phyloP scores from a whole-genome alignment of 2,888 invertebrate genomes.

The Hypercompe scribonia region DNA sequence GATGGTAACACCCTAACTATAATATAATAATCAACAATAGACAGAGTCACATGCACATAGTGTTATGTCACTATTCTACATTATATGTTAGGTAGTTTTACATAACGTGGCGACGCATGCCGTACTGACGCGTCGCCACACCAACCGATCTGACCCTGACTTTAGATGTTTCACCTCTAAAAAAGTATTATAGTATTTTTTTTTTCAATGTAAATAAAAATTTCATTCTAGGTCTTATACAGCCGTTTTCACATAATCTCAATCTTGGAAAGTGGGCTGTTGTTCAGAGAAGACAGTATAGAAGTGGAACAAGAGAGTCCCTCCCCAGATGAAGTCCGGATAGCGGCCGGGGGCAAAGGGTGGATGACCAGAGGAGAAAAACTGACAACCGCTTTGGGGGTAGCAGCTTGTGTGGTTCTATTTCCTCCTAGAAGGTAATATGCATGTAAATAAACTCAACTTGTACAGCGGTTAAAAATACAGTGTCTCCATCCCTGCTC shows the following conservation, averaged over 20 bases:
- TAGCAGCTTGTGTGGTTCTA: conserved; percentile 51
- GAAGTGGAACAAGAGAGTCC: conserved; percentile 77
- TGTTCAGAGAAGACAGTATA: conserved; percentile 79
- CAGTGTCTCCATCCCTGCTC: no score
- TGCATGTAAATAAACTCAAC: not conserved
- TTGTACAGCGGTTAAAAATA: no score
- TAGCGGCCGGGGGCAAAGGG: conserved; percentile 64
- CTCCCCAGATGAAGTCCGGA: conserved; percentile 62
- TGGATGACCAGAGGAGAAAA: conserved; percentile 75
- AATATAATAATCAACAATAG: no score
- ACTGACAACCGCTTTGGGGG: conserved; percentile 36
- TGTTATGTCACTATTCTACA: not conserved
- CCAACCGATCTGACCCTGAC: not conserved
- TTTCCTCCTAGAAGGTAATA: conserved; percentile 70
- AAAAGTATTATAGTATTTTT: not conserved
- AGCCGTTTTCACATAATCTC: conserved; percentile 68
- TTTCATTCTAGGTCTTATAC: conserved; percentile 67
- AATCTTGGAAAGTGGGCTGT: conserved; percentile 77
- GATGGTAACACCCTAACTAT: no score
- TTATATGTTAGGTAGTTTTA: no score
- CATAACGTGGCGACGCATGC: no score
- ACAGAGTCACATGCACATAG: not conserved
- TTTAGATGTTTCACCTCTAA: no score
- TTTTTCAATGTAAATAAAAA: not conserved
- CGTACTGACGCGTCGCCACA: no score